Conservation (phyloP, 2,888 invertebrate genomes). For the Calephelis perditalis region DNA sequence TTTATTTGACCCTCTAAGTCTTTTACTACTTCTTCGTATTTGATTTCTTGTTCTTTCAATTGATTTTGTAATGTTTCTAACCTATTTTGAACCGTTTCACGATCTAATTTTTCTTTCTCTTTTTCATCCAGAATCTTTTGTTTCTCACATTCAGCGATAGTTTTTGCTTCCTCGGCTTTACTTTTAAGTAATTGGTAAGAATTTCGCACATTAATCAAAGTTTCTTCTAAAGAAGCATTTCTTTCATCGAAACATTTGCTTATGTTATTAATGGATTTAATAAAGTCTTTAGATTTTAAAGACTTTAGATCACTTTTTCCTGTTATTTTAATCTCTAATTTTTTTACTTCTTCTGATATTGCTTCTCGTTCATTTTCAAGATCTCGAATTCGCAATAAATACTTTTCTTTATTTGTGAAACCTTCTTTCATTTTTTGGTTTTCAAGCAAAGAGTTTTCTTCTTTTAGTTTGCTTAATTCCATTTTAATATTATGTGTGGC, state of each 20-base stretch:
- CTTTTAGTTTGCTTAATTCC: constrained; percentile 54
- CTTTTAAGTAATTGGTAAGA: constrained; percentile 57
- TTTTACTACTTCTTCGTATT: constrained; percentile 46
- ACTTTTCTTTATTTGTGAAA: constrained; percentile 42
- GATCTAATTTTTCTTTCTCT: constrained; percentile 54
- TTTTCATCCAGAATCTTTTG: constrained; percentile 59
- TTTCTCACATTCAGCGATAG: constrained; percentile 59
- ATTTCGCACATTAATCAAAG: constrained; percentile 51
- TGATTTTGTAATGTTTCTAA: constrained; percentile 44
- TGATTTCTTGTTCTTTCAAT: constrained; percentile 44
- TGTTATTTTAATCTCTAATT: constrained; percentile 53
- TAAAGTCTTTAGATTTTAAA: constrained; percentile 45
- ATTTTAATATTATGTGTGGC: constrained; percentile 67
- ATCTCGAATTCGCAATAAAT: constrained; percentile 40
- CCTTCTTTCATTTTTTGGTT: constrained; percentile 47
- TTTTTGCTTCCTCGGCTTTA: constrained; percentile 65
- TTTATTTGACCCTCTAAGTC: constrained; percentile 53
- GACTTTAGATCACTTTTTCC: constrained; percentile 50
- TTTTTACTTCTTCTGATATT: constrained; percentile 51
- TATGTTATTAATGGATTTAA: constrained; percentile 50
- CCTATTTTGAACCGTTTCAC: constrained; percentile 45
- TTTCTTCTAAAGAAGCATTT: constrained; percentile 46
- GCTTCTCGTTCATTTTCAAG: constrained; percentile 52
- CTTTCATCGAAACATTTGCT: constrained; percentile 43
- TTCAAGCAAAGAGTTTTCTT: constrained; percentile 44